Conservation (phyloP, 2,888 invertebrate species). For the Ophion slaviceki region DNA sequence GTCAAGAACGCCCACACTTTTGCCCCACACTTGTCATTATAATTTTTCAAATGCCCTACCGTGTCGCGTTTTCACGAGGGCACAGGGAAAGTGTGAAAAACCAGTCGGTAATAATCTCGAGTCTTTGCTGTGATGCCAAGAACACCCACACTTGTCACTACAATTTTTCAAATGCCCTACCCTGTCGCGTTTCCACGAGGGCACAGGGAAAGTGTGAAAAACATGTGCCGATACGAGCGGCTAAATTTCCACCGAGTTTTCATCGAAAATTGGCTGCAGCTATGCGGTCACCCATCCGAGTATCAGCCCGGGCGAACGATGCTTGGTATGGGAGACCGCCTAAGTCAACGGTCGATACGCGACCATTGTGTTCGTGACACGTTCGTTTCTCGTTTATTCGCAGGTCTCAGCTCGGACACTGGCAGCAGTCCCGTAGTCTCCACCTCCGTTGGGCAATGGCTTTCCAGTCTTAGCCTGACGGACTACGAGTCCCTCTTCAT, state of each 20-base stretch:
- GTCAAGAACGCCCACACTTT: background rate
- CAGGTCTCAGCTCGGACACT: conserved; percentile 86
- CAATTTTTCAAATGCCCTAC: background rate
- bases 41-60: background rate
- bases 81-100: background rate
- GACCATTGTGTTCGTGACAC: background rate
- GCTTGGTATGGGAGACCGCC: no score
- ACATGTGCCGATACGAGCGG: background rate
- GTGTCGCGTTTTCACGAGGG: background rate
- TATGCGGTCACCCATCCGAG: background rate
- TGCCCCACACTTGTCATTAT: background rate
- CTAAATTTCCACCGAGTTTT: background rate
- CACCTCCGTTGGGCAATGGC: conserved; percentile 91
- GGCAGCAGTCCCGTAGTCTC: conserved; percentile 84
- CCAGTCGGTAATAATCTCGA: background rate
- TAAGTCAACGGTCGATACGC: no score
- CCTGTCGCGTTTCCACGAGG: background rate
- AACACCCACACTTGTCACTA: background rate
- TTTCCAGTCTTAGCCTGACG: conserved; percentile 90
- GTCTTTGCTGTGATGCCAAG: no score
- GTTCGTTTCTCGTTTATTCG: conserved; percentile 33
- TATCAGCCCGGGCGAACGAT: background rate
- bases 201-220: background rate
- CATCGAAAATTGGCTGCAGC: background rate
- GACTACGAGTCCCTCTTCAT: conserved; percentile 94